Evolutionary conservation across 2,113 vertebrate species (phyloP).

Genomic region (Cyprinodon brontotheroides): DNA sequence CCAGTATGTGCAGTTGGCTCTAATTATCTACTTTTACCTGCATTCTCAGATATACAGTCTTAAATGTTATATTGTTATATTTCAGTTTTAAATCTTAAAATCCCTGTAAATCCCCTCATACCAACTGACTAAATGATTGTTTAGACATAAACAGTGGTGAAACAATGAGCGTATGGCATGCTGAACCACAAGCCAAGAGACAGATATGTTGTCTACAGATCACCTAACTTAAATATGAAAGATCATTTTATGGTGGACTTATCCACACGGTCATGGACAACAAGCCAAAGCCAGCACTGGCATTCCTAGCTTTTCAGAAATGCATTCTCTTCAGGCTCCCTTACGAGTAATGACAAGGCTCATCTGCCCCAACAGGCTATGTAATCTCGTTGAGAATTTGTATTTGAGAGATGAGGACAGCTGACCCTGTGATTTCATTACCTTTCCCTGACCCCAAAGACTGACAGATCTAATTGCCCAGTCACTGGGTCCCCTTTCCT

Average conservation of each 20-base stretch:
- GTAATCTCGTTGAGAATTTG: constrained; percentile 81
- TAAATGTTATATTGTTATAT: constrained; percentile 2
- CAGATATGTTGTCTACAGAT: constrained; percentile 15
- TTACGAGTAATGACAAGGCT: constrained; percentile 75
- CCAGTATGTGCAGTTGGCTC: not conserved
- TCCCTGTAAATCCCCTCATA: constrained; percentile 11
- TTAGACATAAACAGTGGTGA: constrained; percentile 20
- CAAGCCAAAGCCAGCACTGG: constrained; percentile 67
- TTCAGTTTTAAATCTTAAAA: not conserved
- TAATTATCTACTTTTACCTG: not conserved
- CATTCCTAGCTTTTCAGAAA: constrained; percentile 69
- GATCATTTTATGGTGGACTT: constrained; percentile 67
- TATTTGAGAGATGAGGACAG: constrained; percentile 75
- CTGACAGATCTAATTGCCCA: constrained; percentile 84
- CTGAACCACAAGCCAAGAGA: constrained; percentile 16
- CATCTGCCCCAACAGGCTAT: constrained; percentile 78
- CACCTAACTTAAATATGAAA: constrained; percentile 51
- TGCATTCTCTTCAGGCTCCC: constrained; percentile 66
- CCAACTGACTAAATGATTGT: constrained; percentile 16
- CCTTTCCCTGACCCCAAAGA: constrained; percentile 81
- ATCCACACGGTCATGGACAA: constrained; percentile 70
- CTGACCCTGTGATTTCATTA: constrained; percentile 80
- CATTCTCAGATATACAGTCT: not conserved
- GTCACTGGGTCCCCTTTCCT: constrained; percentile 61
- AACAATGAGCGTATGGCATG: constrained; percentile 14